phyloP scores from a whole-genome alignment of 92 coral and sea anemone species.

The Palythoa caribaeorum region DNA sequence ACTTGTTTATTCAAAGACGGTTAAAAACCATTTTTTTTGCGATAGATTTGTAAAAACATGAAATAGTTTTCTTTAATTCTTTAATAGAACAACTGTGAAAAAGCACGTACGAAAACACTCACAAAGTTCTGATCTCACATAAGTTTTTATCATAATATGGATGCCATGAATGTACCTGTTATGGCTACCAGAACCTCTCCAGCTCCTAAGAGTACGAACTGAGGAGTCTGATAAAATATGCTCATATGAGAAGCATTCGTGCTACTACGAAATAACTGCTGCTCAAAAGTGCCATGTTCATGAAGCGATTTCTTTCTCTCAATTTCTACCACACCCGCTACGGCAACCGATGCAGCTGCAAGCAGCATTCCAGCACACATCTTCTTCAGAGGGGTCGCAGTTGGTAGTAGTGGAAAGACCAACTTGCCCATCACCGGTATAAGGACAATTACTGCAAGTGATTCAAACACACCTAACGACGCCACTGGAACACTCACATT shows the following conservation, averaged over 20 bases:
- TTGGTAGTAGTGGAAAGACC: slow-evolving; percentile 78
- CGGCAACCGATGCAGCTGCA: slow-evolving; percentile 79
- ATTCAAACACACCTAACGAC: slow-evolving; percentile 70
- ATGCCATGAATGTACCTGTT: slow-evolving; percentile 57
- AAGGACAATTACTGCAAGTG: slow-evolving; percentile 63
- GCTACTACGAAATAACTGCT: slow-evolving; percentile 46
- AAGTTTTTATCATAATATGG: too few relatives aligned
- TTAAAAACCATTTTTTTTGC: too few relatives aligned
- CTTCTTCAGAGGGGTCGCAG: slow-evolving; percentile 83
- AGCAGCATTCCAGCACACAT: slow-evolving; percentile 92
- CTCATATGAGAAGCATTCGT: slow-evolving; percentile 72
- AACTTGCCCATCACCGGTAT: slow-evolving; percentile 90
- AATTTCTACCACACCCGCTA: slow-evolving; percentile 87
- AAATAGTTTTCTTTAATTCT: too few relatives aligned
- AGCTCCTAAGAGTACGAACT: slow-evolving; percentile 77
- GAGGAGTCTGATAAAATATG: slow-evolving; percentile 84
- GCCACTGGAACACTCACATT: slow-evolving; percentile 72
- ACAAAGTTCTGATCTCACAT: too few relatives aligned
- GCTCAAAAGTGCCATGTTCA: slow-evolving; percentile 53
- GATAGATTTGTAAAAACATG: too few relatives aligned
- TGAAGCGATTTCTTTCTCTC: slow-evolving; percentile 58
- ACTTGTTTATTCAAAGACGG: too few relatives aligned
- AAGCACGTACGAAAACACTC: too few relatives aligned
- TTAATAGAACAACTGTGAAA: too few relatives aligned
- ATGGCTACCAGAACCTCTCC: slow-evolving; percentile 82